phyloP scores from a whole-genome alignment of 2,113 vertebrate species.

The Leucopsar rothschildi region DNA sequence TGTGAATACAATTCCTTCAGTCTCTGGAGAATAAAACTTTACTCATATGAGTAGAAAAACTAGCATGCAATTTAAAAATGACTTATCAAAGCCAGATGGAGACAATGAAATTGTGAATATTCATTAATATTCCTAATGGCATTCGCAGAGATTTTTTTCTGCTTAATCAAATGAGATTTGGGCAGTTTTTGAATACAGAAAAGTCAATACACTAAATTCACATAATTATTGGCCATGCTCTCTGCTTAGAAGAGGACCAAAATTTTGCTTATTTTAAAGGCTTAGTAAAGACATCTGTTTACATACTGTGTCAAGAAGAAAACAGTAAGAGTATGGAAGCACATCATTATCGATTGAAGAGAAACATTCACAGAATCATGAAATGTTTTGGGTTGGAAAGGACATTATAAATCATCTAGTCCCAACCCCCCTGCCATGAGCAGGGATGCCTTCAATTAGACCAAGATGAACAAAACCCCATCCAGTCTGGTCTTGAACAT shows the following conservation, averaged over 20 bases:
- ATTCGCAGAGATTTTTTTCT: conserved; percentile 48
- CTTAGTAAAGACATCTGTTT: not conserved
- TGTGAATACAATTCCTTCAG: conserved; percentile 27
- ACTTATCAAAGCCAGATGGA: conserved; percentile 14
- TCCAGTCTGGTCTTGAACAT: not conserved
- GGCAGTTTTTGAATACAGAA: conserved; percentile 53
- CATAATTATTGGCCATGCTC: conserved; percentile 25
- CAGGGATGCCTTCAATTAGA: not conserved
- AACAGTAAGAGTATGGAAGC: not conserved
- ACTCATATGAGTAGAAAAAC: not conserved
- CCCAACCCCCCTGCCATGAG: fast-evolving
- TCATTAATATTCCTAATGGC: conserved; percentile 16
- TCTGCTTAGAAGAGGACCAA: conserved; percentile 25
- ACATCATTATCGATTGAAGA: not conserved
- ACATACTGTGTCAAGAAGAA: not conserved
- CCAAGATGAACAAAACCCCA: no score
- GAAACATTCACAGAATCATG: not conserved
- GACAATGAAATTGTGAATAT: conserved; percentile 10
- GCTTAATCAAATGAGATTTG: conserved; percentile 54
- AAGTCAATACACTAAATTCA: conserved; percentile 45
- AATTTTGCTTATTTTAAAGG: not conserved
- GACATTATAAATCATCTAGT: not conserved
- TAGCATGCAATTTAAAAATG: not conserved
- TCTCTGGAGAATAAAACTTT: conserved; percentile 9
- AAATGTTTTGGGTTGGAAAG: not conserved